phyloP scores from a whole-genome alignment of 1,140 invertebrate species.

The Apolygus lucorum region DNA sequence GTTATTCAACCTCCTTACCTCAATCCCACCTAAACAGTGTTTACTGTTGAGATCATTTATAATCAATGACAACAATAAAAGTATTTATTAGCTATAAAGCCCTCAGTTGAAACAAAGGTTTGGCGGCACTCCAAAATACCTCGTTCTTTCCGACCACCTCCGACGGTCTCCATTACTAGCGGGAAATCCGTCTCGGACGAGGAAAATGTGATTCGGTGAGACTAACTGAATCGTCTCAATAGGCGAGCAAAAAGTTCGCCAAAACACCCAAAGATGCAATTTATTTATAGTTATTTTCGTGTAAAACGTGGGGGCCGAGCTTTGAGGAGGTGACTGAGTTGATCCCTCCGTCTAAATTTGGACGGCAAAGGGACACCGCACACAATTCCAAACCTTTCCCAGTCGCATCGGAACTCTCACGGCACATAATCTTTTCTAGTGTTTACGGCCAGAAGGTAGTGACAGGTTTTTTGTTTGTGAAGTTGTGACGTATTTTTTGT shows the following conservation, averaged over 20 bases:
- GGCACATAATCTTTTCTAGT: not conserved
- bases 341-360: conserved; percentile 13
- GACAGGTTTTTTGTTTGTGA: no score
- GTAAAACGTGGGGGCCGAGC: not conserved
- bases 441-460: not conserved
- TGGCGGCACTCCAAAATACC: no score
- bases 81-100: no score
- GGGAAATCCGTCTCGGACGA: not conserved
- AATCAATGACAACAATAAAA: no score
- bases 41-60: no score
- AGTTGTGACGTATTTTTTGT: no score
- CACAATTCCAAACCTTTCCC: conserved; percentile 6
- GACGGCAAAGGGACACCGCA: conserved; percentile 2
- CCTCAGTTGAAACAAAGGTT: no score
- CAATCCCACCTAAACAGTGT: no score
- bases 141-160: not conserved
- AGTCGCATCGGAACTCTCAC: conserved; percentile 5
- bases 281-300: not conserved
- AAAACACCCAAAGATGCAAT: not conserved
- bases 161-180: not conserved
- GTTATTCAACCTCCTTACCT: no score
- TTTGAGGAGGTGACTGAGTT: conserved; percentile 1
- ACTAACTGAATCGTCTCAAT: no score
- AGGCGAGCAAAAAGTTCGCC: not conserved
- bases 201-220: no score